These are phyloP conservation scores for Saccopteryx leptura DNA, from an alignment of 2,113 vertebrate species.

Conservation along the genomic window DNA sequence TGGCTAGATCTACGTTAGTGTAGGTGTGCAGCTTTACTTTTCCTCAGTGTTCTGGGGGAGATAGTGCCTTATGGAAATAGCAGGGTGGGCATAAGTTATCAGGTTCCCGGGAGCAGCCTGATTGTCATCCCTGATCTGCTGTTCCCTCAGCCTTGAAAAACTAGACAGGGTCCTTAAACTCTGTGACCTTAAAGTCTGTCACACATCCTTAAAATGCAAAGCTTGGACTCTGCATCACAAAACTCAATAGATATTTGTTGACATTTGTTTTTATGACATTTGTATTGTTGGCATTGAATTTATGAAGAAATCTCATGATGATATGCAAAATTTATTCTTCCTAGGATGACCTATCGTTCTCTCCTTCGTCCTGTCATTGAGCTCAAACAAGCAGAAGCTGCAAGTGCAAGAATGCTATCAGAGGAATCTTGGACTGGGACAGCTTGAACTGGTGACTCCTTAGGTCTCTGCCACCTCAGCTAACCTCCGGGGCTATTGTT, in stretches of 20 bases:
- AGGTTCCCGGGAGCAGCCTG: neutral
- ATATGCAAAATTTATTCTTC: neutral
- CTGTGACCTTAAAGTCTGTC: neutral
- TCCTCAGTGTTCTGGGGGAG: neutral
- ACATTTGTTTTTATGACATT: neutral
- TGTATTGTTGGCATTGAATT: neutral
- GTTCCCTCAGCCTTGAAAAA: slow-evolving; percentile 2
- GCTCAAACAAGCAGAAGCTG: neutral
- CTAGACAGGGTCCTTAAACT: neutral
- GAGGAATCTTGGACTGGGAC: neutral
- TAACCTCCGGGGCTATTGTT: neutral
- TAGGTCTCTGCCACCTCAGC: neutral
- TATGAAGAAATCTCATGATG: neutral
- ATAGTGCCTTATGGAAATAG: neutral
- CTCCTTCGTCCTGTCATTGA: neutral
- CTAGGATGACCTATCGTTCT: neutral
- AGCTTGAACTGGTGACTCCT: neutral
- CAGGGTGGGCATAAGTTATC: neutral
- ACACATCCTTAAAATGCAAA: neutral
- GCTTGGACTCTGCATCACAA: neutral
- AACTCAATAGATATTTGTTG: neutral
- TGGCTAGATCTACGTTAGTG: neutral
- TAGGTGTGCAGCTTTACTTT: neutral
- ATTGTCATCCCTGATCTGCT: neutral
- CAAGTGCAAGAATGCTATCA: neutral